phyloP scores from a whole-genome alignment of 2,888 invertebrate genomes.

The Camponotus fellah region DNA sequence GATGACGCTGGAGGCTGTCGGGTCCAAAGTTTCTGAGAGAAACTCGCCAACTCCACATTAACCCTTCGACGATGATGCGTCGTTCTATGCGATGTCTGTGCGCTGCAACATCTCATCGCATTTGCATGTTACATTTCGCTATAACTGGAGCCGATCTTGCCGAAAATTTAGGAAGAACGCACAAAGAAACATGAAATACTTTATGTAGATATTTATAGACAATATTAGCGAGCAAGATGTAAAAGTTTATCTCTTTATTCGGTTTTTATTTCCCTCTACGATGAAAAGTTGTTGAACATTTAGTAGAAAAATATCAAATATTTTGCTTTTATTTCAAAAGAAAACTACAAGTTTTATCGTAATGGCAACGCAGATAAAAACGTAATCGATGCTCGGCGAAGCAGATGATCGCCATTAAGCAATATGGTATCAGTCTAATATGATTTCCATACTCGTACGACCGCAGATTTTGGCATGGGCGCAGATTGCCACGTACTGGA shows the following conservation, averaged over 20 bases:
- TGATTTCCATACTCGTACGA: slow-evolving; percentile 68
- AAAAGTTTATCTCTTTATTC: not conserved
- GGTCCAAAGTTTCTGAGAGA: slow-evolving; percentile 42
- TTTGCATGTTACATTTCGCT: slow-evolving; percentile 42
- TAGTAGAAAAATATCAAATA: not conserved
- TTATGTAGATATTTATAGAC: not conserved
- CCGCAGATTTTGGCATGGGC: slow-evolving; percentile 68
- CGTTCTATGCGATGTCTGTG: slow-evolving; percentile 27
- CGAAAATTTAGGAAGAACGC: slow-evolving; percentile 11
- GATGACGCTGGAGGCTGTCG: slow-evolving; percentile 19
- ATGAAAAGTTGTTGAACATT: not conserved
- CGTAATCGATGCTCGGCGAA: slow-evolving; percentile 12
- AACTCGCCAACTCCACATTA: slow-evolving; percentile 47
- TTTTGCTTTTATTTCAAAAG: not conserved
- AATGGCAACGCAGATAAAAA: not conserved
- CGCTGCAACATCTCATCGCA: slow-evolving; percentile 43
- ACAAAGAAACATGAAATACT: not conserved
- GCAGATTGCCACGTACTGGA: slow-evolving; percentile 71
- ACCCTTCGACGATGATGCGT: slow-evolving; percentile 45
- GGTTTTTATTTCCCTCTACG: not conserved
- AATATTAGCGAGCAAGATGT: not conserved
- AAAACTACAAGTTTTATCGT: not conserved
- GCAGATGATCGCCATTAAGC: slow-evolving; percentile 68
- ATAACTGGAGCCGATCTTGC: not conserved
- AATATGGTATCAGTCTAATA: slow-evolving; percentile 73